phyloP scores from a whole-genome alignment of 2,113 vertebrate species.

The Rhynchomys soricoides region DNA sequence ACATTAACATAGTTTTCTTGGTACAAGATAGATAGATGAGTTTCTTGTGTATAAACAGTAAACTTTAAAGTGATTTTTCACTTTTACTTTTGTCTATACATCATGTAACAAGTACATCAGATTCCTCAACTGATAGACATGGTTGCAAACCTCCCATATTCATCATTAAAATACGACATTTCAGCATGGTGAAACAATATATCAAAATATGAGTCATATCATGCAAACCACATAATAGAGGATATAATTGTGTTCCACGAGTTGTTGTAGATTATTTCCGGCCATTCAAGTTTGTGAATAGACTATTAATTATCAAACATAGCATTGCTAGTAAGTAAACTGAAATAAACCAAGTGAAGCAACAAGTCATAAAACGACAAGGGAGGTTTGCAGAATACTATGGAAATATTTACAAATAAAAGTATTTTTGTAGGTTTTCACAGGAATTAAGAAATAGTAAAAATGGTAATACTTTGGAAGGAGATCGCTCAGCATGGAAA shows the following conservation, averaged over 20 bases:
- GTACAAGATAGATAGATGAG: neutral
- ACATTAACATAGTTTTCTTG: neutral
- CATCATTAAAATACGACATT: neutral
- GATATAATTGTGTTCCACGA: neutral
- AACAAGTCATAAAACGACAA: neutral
- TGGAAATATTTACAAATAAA: neutral
- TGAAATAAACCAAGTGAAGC: neutral
- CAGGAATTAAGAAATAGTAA: neutral
- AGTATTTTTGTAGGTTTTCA: neutral
- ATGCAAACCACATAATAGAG: neutral
- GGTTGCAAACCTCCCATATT: neutral
- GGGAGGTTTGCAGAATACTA: neutral
- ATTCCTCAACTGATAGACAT: neutral
- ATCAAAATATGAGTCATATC: neutral
- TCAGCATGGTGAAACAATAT: neutral
- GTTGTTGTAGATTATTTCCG: neutral
- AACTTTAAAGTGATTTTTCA: neutral
- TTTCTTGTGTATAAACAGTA: neutral
- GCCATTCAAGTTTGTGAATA: slow-evolving; percentile 20
- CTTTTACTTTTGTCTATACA: neutral
- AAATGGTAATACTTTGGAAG: neutral
- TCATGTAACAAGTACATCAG: neutral
- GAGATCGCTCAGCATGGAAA: neutral
- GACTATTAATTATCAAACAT: neutral
- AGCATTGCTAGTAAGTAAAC: neutral